phyloP scores from a whole-genome alignment of 2,797 vertebrate species.

The Triplophysa yarkandensis region DNA sequence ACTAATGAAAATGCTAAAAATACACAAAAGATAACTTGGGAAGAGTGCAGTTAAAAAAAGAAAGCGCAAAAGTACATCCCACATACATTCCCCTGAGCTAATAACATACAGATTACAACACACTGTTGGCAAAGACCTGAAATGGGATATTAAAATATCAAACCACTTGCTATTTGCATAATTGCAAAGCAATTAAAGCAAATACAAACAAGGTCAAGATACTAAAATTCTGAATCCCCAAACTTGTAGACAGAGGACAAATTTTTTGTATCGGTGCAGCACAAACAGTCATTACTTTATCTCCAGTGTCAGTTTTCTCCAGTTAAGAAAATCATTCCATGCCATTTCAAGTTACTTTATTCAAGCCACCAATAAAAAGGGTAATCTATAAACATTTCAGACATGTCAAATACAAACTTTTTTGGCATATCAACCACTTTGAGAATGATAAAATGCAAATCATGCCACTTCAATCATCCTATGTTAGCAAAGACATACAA shows the following conservation, averaged over 20 bases:
- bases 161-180: constrained; percentile 25
- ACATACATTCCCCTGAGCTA: constrained; percentile 4
- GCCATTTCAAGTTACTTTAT: constrained; percentile 10
- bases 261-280: background rate
- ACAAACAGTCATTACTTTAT: background rate
- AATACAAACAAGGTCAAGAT: constrained; percentile 16
- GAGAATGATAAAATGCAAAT: background rate
- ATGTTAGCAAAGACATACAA: constrained; percentile 3
- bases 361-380: constrained; percentile 7
- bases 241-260: background rate
- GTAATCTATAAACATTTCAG: constrained; percentile 35
- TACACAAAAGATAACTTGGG: background rate
- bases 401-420: constrained; percentile 26
- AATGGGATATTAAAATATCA: constrained; percentile 23
- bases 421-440: constrained; percentile 42
- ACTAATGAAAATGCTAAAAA: constrained; percentile 30
- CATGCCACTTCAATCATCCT: constrained; percentile 10
- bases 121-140: background rate
- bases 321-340: constrained; percentile 14
- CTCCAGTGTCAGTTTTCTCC: background rate
- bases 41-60: constrained; percentile 9
- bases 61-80: background rate
- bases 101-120: background rate
- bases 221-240: background rate
- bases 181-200: constrained; percentile 21